Evolutionary conservation across 2,797 vertebrate genomes (phyloP), one percentile per base, ranked within the genome.

Genomic region (Enteromius fasciolatus): DNA sequence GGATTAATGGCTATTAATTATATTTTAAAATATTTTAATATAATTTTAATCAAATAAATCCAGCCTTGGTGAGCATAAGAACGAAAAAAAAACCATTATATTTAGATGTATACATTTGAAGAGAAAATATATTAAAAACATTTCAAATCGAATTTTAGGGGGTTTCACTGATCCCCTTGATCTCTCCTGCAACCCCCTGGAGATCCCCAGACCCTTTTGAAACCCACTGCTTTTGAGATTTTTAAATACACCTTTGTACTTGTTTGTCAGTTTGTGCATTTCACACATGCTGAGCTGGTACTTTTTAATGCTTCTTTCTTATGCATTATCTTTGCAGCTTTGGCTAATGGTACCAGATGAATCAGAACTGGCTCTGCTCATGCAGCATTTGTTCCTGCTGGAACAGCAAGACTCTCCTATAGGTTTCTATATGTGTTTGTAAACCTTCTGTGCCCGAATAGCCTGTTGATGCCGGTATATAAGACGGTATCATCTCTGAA

Each of bases 401-500:
- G 46, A 67, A 50, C 68, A 28, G 15, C 23, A 48, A 52, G 28
- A 15, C 23, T 50, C 18, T 44, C 23, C 12, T 80, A 31, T 70
- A 69, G 33, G 23, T 44, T 79, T 79, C 36, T 57, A 70, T 80
- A 59, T 52, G 72, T 54, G 72, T 74, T 73, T 33, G 48, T 33
- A 73, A 54, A 75, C 6, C 12, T 14, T 39, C 50, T 59, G 52
- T 39, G 52, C 33, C n/a, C 2, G 33, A 39, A 39, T 75, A 59
- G 73, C 73, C 50, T 59, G 73, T 59, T 75, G 31, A 75, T 75
- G 33, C 52, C 3, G 18, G 18, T 74, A 54, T 59, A 59, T 25
- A 7, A 76, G 33, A 57, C 31, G 10, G 72, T 57, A 17, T 23
- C n/a, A 39, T 75, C 72, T 57, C 36, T 39, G 31, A 9, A 74